These are phyloP conservation scores for Cataglyphis cursor DNA, from an alignment of 2,888 invertebrate species.

Conservation along the genomic window DNA sequence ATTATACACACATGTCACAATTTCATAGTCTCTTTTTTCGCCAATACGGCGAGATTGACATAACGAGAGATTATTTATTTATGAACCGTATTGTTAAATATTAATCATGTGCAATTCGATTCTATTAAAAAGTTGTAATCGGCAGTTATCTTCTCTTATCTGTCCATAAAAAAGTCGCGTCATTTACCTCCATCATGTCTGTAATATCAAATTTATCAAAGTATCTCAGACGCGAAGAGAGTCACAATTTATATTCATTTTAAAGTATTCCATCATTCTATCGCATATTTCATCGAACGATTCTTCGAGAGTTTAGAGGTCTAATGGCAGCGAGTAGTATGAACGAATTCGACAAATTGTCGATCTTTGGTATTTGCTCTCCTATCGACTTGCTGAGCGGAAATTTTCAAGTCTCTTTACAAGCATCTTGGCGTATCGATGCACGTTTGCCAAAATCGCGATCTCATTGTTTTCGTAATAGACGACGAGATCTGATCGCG, in stretches of 20 bases:
- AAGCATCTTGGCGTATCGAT: neutral
- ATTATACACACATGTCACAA: slow-evolving; percentile 30
- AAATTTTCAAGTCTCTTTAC: neutral
- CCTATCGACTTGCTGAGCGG: neutral
- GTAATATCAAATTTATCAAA: slow-evolving; percentile 55
- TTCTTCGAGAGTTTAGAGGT: slow-evolving; percentile 13
- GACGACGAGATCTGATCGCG: slow-evolving; percentile 6
- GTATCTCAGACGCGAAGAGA: slow-evolving; percentile 14
- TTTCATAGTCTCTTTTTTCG: slow-evolving; percentile 8
- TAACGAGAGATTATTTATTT: slow-evolving; percentile 9
- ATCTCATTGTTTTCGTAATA: neutral
- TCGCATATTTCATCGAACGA: neutral
- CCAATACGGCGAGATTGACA: slow-evolving; percentile 13
- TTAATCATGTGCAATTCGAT: neutral
- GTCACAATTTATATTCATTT: slow-evolving; percentile 1
- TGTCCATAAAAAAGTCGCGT: slow-evolving; percentile 43
- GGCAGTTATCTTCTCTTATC: slow-evolving; percentile 22
- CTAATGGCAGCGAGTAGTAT: slow-evolving; percentile 43
- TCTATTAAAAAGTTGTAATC: neutral
- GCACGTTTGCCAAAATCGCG: neutral
- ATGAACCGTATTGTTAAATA: neutral
- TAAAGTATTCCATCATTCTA: neutral
- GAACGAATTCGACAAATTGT: slow-evolving; percentile 29
- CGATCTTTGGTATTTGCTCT: slow-evolving; percentile 28
- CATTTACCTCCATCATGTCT: neutral